Conservation (phyloP, 2,797 vertebrate species). For the Percopsis omiscomaycus region DNA sequence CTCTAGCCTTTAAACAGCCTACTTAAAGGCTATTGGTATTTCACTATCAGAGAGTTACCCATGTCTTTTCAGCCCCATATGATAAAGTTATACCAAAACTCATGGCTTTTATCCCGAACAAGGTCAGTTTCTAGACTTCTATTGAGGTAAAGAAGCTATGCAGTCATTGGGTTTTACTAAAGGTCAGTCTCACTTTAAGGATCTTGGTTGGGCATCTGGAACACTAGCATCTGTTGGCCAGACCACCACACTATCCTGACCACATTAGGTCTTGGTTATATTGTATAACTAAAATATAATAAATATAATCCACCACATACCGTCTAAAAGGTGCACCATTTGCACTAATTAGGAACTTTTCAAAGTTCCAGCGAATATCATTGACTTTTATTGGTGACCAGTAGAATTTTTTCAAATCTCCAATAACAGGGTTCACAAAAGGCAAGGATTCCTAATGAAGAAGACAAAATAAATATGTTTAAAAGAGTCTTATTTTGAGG, state of each 20-base stretch:
- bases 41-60: no score
- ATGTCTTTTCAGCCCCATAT: no score
- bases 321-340: conserved; percentile 76
- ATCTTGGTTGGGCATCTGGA: neutral
- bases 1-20: no score
- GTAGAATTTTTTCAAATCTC: conserved; percentile 78
- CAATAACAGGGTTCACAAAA: conserved; percentile 79
- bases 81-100: no score
- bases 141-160: no score
- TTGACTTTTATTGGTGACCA: conserved; percentile 81
- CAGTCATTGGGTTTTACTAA: no score
- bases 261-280: neutral
- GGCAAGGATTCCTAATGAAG: conserved; percentile 70
- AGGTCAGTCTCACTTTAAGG: no score
- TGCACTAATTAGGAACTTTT: conserved; percentile 79
- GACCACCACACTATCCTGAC: no score
- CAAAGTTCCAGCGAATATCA: conserved; percentile 85
- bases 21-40: no score
- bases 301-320: conserved; percentile 45
- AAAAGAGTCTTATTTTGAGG: neutral
- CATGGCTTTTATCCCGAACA: no score
- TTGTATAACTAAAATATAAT: neutral
- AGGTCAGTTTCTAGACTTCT: no score
- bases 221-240: neutral
- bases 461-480: conserved; percentile 7